These are phyloP conservation scores for Chaunax sp. DNA, from an alignment of 2,797 vertebrate species.

Conservation along the genomic window DNA sequence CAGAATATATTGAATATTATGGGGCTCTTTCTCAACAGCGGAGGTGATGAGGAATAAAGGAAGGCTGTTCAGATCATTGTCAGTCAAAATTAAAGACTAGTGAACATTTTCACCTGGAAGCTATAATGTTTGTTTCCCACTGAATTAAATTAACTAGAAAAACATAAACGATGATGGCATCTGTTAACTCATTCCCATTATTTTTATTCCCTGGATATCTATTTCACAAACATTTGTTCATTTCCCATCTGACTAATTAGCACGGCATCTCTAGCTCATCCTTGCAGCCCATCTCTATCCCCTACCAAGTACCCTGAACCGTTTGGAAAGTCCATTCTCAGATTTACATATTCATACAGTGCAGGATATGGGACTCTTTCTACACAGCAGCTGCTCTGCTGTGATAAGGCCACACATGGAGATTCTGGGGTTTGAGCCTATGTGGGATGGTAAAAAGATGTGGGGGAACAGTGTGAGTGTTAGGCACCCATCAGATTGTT, in stretches of 20 bases:
- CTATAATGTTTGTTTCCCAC: slow-evolving; percentile 32
- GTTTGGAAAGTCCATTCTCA: slow-evolving; percentile 50
- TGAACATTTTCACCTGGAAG: slow-evolving; percentile 42
- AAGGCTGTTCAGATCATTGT: slow-evolving; percentile 47
- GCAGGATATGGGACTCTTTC: slow-evolving; percentile 40
- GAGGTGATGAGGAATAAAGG: slow-evolving; percentile 26
- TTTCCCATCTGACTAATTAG: slow-evolving; percentile 62
- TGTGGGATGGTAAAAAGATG: slow-evolving; percentile 34
- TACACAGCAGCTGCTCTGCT: slow-evolving; percentile 53
- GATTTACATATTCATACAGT: slow-evolving; percentile 58
- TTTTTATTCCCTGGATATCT: slow-evolving; percentile 5
- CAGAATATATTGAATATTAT: too few relatives aligned
- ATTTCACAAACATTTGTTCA: slow-evolving; percentile 23
- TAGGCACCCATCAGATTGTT: slow-evolving; percentile 28
- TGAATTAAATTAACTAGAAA: slow-evolving; percentile 14
- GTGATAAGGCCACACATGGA: slow-evolving; percentile 63
- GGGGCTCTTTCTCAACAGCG: too few relatives aligned
- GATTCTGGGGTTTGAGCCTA: slow-evolving; percentile 47
- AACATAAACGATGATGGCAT: background rate
- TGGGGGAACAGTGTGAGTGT: slow-evolving; percentile 48
- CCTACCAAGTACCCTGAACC: slow-evolving; percentile 36
- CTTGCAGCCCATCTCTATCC: slow-evolving; percentile 42
- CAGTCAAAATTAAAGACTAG: slow-evolving; percentile 54
- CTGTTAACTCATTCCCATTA: slow-evolving; percentile 24
- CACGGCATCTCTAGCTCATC: slow-evolving; percentile 24